Percentiles rank a stretch among this genome's conserved stretches.
phyloP scores from a whole-genome alignment of 2,113 vertebrate genomes.

The Megaleporinus macrocephalus region DNA sequence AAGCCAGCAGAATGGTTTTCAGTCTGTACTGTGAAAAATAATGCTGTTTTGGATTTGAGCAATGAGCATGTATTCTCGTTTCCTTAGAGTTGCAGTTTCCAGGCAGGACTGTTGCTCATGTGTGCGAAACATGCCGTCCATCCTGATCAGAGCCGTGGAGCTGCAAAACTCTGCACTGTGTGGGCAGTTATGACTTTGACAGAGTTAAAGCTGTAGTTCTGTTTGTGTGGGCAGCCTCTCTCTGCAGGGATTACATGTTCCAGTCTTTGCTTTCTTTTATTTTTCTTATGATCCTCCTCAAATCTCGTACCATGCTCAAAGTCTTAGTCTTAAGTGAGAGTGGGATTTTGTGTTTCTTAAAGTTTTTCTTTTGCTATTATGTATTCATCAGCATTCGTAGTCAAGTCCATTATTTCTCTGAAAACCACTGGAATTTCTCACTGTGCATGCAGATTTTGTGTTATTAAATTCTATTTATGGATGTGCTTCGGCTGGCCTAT shows the following conservation, averaged over 20 bases:
- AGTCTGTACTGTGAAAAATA: not conserved
- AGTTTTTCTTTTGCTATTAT: not conserved
- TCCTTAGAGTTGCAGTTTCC: not conserved
- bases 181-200: slow-evolving; percentile 49
- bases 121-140: slow-evolving; percentile 7
- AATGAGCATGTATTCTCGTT: not conserved
- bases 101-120: not conserved
- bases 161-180: slow-evolving; percentile 34
- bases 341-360: not conserved
- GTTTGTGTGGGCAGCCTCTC: slow-evolving; percentile 36
- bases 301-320: not conserved
- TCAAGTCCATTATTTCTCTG: not conserved
- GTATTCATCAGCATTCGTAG: not conserved
- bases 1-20: not conserved
- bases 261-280: slow-evolving; percentile 31
- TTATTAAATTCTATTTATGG: not conserved
- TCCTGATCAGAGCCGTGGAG: slow-evolving; percentile 3
- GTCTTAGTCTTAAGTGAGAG: not conserved
- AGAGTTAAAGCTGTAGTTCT: slow-evolving; percentile 31
- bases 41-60: not conserved
- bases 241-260: slow-evolving; percentile 46
- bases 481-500: not conserved
- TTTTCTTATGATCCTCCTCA: slow-evolving; percentile 17
- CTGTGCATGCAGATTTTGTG: not conserved
- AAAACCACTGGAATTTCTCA: not conserved